Conservation (phyloP, 2,888 invertebrate genomes). For the Cremastinae sp. region DNA sequence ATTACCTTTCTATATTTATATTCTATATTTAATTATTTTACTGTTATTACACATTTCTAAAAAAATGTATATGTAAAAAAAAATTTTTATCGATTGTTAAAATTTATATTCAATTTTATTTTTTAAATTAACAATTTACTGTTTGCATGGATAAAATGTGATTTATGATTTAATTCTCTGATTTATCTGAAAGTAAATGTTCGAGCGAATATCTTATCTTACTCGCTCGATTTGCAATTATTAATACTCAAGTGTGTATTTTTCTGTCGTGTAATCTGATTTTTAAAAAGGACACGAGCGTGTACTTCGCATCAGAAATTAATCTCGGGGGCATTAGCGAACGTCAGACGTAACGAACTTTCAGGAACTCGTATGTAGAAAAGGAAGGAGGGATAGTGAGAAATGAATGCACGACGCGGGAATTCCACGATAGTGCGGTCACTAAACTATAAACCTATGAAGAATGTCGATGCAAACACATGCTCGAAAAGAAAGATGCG, state of each 20-base stretch:
- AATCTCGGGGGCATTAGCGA: slow-evolving; percentile 22
- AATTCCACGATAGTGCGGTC: slow-evolving; percentile 56
- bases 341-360: slow-evolving; percentile 24
- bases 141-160: no score
- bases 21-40: slow-evolving; percentile 13
- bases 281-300: no score
- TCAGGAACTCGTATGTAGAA: slow-evolving; percentile 46
- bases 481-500: neutral
- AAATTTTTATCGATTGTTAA: no score
- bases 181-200: no score
- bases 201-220: no score
- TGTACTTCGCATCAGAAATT: slow-evolving; percentile 8
- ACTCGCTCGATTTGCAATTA: no score
- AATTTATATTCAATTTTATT: no score
- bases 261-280: no score
- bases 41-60: slow-evolving; percentile 1
- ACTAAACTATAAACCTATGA: slow-evolving; percentile 55
- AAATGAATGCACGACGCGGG: slow-evolving; percentile 27
- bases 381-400: neutral
- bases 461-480: slow-evolving; percentile 49
- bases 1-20: slow-evolving; percentile 1
- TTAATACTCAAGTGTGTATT: no score
- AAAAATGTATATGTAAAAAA: slow-evolving; percentile 4
- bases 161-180: no score
- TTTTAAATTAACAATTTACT: no score